These are phyloP conservation scores for Chroicocephalus ridibundus DNA, from an alignment of 2,113 vertebrate genomes.

Conservation along the genomic window DNA sequence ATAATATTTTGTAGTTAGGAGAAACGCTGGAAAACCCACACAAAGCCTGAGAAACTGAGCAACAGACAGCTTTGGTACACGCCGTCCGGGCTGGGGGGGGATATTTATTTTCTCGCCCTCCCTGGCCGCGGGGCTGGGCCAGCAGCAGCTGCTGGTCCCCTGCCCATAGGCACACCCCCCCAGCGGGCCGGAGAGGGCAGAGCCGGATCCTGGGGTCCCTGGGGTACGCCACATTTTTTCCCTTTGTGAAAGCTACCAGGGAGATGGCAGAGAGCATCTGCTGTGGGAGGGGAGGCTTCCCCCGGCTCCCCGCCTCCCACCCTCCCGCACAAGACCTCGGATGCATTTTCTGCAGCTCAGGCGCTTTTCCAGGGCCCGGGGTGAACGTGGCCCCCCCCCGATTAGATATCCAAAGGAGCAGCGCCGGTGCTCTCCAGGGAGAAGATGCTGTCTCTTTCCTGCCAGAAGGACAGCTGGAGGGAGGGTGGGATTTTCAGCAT, in stretches of 20 bases:
- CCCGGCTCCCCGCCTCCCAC: background rate
- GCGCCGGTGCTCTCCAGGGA: constrained; percentile 51
- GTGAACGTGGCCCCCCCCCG: constrained; percentile 43
- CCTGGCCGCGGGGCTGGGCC: rapidly evolving
- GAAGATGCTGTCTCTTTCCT: constrained; percentile 54
- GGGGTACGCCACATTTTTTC: background rate
- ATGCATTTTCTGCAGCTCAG: constrained; percentile 41
- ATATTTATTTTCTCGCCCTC: background rate
- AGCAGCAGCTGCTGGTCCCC: background rate
- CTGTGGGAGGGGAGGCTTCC: background rate
- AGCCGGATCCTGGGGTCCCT: background rate
- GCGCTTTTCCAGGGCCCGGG: background rate
- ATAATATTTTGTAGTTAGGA: background rate
- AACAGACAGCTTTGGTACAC: background rate
- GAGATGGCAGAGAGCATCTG: constrained; percentile 54
- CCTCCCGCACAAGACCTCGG: background rate
- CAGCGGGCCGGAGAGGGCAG: background rate
- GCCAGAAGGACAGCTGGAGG: constrained; percentile 68
- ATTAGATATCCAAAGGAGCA: constrained; percentile 69
- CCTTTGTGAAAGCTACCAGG: background rate
- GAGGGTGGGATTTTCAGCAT: constrained; percentile 64
- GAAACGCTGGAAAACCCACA: constrained; percentile 40
- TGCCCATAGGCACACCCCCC: background rate
- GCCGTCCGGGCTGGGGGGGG: background rate
- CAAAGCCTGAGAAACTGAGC: constrained; percentile 20